Percentiles rank a stretch among this genome's conserved stretches.
Conservation (phyloP, 2,888 invertebrate genomes). For the Cyrtodaria siliqua region DNA sequence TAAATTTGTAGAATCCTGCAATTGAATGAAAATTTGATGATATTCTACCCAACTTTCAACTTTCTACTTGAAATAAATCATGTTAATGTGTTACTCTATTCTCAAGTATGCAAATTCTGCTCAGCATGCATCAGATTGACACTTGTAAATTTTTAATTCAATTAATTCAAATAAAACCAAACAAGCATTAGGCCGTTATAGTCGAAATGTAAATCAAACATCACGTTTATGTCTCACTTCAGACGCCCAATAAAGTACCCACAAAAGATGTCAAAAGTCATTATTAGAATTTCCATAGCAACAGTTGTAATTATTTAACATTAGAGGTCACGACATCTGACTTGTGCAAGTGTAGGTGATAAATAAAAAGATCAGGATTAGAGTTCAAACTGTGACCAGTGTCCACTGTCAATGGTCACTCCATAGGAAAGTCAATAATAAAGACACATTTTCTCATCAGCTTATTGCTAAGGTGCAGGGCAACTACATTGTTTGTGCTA, state of each 20-base stretch:
- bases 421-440: no score
- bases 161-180: conserved; percentile 19
- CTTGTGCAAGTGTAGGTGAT: neutral
- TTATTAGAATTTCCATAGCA: conserved; percentile 21
- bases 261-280: conserved; percentile 21
- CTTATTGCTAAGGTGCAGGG: no score
- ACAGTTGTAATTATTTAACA: conserved; percentile 5
- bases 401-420: no score
- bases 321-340: conserved; percentile 1
- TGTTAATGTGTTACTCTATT: no score
- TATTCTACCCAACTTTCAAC: no score
- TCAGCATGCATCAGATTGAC: conserved; percentile 8
- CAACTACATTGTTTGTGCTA: no score
- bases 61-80: no score
- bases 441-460: no score
- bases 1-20: no score
- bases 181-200: neutral
- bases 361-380: conserved; percentile 1
- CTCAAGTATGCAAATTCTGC: no score
- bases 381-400: conserved; percentile 3
- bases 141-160: conserved; percentile 22
- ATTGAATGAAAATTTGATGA: no score
- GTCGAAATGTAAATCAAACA: conserved; percentile 31
- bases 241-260: conserved; percentile 17
- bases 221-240: conserved; percentile 12